Base-by-base conservation (phyloP, 2,797 vertebrate genomes). In the Strix occidentalis region DNA sequence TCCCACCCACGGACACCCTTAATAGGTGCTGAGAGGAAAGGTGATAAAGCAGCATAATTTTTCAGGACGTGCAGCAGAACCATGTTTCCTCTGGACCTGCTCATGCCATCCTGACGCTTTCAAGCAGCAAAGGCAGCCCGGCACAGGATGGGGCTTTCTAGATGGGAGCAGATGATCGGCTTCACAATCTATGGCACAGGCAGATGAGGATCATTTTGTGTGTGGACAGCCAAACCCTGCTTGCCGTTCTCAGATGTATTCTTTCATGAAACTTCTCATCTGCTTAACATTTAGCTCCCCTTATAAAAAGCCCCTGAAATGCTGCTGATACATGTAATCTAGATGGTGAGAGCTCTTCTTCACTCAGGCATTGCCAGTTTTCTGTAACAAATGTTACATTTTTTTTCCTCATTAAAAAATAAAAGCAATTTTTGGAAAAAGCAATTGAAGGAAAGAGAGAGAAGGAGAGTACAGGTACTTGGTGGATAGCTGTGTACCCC, bases 221-320 rank as follows among this genome's bases (percentile, higher is more conserved):
- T 54, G 70, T 78, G 85, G 57, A 94, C 13, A 13, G 50, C 57
- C 84, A 87, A 95, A 61, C 41, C 10, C 45, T 53, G 33, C 74
- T 87, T 95, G 57, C 72, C 10, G 3, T 76, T 84, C 71, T 94
- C 48, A 48, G 60, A 23, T 4, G 2, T 48, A 46, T 41, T 87
- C 72, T 83, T 91, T 78, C 45, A 43, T 82, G 65, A 95, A 96
- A 88, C 61, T 66, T 90, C 70, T 96, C 61, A 78, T 91, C 82
- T 94, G 71, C 76, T 90, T 84, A 92, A 81, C 64, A 61, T 91
- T 93, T 91, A 87, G 70, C 33, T 37, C 57, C 39, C 25, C 51
- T 80, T 81, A 66, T 54, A 65, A 84, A 89, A 93, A 66, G 56
- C 1, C 1, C 11, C 25, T 79, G 75, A 91, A 93, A 86, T 68